These are phyloP conservation scores for Pheucticus melanocephalus DNA, from an alignment of 2,113 vertebrate genomes.

Conservation along the genomic window DNA sequence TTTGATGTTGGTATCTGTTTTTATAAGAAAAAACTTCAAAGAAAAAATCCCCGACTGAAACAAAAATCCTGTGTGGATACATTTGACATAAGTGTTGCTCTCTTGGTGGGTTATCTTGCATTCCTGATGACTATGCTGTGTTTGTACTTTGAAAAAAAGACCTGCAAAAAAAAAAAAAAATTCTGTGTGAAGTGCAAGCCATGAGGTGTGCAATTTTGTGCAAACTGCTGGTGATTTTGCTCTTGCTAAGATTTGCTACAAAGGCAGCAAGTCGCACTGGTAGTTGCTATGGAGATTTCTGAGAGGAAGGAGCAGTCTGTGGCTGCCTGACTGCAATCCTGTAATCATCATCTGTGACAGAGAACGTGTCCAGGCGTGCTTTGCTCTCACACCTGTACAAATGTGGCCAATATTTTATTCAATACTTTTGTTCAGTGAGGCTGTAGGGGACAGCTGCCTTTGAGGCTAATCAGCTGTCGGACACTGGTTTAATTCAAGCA, in stretches of 20 bases:
- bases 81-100: neutral
- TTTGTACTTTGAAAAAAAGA: neutral
- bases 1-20: constrained; percentile 51
- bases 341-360: constrained; percentile 32
- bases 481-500: neutral
- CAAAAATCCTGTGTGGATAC: neutral
- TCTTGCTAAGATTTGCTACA: constrained; percentile 50
- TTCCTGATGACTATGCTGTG: neutral
- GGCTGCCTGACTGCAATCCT: constrained; percentile 33
- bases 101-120: constrained; percentile 20
- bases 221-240: constrained; percentile 34
- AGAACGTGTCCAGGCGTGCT: neutral
- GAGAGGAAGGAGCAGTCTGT: neutral
- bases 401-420: neutral
- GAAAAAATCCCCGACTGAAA: neutral
- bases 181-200: neutral
- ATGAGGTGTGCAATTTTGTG: constrained; percentile 33
- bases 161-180: neutral
- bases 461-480: fast-evolving
- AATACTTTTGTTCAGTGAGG: neutral
- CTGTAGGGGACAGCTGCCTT: neutral
- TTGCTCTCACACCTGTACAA: constrained; percentile 22
- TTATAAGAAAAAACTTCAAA: neutral
- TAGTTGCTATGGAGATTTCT: constrained; percentile 74
- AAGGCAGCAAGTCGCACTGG: constrained; percentile 19